A percentile compares a stretch with the other conserved stretches of the same genome.
These are phyloP conservation scores for Crypturellus undulatus DNA, from an alignment of 2,113 vertebrate genomes.

Conservation along the genomic window DNA sequence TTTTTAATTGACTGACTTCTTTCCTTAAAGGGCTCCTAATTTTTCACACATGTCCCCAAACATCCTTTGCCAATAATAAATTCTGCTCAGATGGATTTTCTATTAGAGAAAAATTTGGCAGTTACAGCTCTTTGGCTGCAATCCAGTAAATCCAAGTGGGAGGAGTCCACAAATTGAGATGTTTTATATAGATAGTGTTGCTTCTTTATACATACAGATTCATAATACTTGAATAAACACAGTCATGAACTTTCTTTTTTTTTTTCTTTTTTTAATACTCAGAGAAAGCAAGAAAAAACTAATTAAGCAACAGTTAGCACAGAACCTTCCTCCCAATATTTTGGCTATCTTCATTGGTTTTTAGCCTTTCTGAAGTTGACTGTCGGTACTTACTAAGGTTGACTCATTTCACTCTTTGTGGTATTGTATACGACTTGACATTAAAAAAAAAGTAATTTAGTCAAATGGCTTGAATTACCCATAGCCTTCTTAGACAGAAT, in stretches of 20 bases:
- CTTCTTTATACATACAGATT: not conserved
- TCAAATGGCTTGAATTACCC: constrained; percentile 2
- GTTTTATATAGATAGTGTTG: not conserved
- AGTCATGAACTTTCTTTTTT: not conserved
- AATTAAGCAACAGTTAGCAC: not conserved
- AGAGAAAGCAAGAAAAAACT: not conserved
- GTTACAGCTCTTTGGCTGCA: constrained; percentile 24
- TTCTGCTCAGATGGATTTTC: constrained; percentile 69
- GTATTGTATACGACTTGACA: not conserved
- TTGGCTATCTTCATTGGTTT: not conserved
- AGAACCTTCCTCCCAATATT: not conserved
- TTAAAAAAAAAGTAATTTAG: constrained; percentile 29
- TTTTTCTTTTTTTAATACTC: constrained; percentile 10
- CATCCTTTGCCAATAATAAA: constrained; percentile 60
- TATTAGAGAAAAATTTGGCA: constrained; percentile 54
- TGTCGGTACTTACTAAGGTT: not conserved
- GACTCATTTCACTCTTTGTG: not conserved
- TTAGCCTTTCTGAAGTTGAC: not conserved
- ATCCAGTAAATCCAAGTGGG: constrained; percentile 49
- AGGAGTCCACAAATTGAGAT: constrained; percentile 37
- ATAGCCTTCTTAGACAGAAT: not conserved
- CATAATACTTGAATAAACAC: constrained; percentile 4
- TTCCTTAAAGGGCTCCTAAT: constrained; percentile 57
- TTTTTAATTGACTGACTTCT: constrained; percentile 63
- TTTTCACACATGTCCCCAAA: constrained; percentile 68